These are phyloP conservation scores for Himalopsyche japonica DNA, from an alignment of 2,888 invertebrate species.

Conservation along the genomic window DNA sequence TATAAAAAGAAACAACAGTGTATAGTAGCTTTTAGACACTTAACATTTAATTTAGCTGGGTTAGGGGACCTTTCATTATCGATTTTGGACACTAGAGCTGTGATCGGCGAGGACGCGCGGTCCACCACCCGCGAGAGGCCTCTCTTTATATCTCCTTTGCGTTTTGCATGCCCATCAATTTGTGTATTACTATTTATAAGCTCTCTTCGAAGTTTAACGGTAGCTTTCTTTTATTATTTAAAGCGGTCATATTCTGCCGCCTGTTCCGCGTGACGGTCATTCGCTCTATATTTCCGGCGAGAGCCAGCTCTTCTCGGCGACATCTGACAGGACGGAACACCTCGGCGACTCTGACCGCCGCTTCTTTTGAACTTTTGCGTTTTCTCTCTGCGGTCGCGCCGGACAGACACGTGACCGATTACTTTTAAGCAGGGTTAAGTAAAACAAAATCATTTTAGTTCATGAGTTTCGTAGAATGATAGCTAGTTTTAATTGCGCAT, in stretches of 20 bases:
- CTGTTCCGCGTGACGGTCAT: too few species aligned
- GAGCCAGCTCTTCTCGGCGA: not conserved
- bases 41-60: constrained; percentile 63
- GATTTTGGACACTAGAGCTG: constrained; percentile 25
- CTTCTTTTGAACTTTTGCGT: not conserved
- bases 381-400: not conserved
- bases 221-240: constrained; percentile 12
- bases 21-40: constrained; percentile 39
- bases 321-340: not conserved
- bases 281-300: not conserved
- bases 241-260: too few species aligned
- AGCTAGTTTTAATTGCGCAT: constrained; percentile 26
- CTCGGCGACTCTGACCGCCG: too few species aligned
- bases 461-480: not conserved
- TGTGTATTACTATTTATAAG: constrained; percentile 26
- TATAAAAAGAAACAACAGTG: constrained; percentile 30
- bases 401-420: not conserved
- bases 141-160: not conserved
- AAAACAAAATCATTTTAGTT: constrained; percentile 15
- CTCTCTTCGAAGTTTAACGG: constrained; percentile 23
- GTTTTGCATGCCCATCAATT: constrained; percentile 5
- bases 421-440: not conserved
- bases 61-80: constrained; percentile 55
- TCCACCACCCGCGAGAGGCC: not conserved
- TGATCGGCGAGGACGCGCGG: constrained; percentile 16